phyloP scores from a whole-genome alignment of 2,888 invertebrate species.

The Unio delphinus region DNA sequence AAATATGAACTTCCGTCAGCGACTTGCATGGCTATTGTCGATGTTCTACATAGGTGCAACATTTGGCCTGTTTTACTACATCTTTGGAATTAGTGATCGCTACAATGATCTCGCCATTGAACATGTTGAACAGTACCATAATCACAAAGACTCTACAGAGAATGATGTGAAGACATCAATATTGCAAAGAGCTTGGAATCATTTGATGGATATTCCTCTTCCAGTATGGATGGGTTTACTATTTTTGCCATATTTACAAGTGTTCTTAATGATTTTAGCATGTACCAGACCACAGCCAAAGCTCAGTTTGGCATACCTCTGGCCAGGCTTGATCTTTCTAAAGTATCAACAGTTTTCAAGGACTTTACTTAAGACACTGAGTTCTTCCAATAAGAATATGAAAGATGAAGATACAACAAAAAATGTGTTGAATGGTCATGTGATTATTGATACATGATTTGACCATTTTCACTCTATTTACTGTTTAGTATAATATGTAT shows the following conservation, averaged over 20 bases:
- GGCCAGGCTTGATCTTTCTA: constrained; percentile 59
- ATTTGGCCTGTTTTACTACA: constrained; percentile 61
- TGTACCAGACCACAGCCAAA: constrained; percentile 63
- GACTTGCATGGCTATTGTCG: constrained; percentile 64
- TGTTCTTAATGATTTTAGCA: constrained; percentile 64
- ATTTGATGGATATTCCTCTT: constrained; percentile 61
- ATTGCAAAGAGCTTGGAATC: constrained; percentile 41
- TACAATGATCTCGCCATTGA: constrained; percentile 64
- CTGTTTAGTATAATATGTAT: too few species aligned
- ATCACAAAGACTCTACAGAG: constrained; percentile 6
- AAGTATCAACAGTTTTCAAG: constrained; percentile 40
- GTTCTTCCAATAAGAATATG: constrained; percentile 10
- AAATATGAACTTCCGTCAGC: constrained; percentile 67
- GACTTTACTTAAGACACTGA: constrained; percentile 10
- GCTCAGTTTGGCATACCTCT: constrained; percentile 57
- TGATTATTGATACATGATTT: constrained; percentile 53
- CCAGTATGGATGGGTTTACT: constrained; percentile 56
- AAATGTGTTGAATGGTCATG: constrained; percentile 45
- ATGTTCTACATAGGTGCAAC: constrained; percentile 53
- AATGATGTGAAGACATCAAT: constrained; percentile 14
- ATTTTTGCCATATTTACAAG: constrained; percentile 58
- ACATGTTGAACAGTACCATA: constrained; percentile 57
- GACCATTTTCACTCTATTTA: too few species aligned
- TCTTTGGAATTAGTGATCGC: constrained; percentile 65
- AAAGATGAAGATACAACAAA: constrained; percentile 34